Percentiles rank a stretch among this genome's conserved stretches.
Conservation (phyloP, 1,140 invertebrate species). For the Cydia fagiglandana region DNA sequence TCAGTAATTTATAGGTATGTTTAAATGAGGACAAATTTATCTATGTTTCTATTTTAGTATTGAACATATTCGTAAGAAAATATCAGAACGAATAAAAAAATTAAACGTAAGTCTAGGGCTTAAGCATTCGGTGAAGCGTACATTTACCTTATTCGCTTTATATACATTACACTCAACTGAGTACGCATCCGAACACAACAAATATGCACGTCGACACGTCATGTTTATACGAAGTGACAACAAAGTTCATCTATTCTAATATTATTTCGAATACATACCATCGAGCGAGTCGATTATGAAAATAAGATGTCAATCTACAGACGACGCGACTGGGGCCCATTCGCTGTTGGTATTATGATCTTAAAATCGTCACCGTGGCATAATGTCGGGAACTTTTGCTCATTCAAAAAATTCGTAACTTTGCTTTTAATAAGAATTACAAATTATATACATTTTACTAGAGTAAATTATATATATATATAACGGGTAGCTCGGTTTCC, state of each 20-base stretch:
- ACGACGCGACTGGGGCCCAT: slow-evolving; percentile 27
- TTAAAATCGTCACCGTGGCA: background rate
- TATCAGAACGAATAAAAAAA: no score
- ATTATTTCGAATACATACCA: slow-evolving; percentile 18
- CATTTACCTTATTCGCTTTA: no score
- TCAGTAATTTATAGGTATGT: no score
- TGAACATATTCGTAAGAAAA: no score
- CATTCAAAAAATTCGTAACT: background rate
- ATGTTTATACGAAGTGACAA: slow-evolving; percentile 15
- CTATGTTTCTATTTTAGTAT: no score
- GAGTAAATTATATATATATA: background rate
- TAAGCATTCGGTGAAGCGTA: no score
- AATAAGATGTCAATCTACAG: slow-evolving; percentile 48
- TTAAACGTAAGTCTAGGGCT: no score
- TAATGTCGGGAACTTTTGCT: background rate
- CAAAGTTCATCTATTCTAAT: slow-evolving; percentile 22
- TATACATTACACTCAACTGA: slow-evolving; percentile 19
- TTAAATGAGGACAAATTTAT: no score
- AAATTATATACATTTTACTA: background rate
- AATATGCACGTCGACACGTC: slow-evolving; percentile 17
- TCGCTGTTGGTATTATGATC: background rate
- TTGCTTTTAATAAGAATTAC: background rate
- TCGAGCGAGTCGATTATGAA: slow-evolving; percentile 50
- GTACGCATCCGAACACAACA: background rate
- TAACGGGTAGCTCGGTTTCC: background rate